Evolutionary conservation across 2,888 invertebrate genomes (phyloP).

Genomic region (Amiota minor): DNA sequence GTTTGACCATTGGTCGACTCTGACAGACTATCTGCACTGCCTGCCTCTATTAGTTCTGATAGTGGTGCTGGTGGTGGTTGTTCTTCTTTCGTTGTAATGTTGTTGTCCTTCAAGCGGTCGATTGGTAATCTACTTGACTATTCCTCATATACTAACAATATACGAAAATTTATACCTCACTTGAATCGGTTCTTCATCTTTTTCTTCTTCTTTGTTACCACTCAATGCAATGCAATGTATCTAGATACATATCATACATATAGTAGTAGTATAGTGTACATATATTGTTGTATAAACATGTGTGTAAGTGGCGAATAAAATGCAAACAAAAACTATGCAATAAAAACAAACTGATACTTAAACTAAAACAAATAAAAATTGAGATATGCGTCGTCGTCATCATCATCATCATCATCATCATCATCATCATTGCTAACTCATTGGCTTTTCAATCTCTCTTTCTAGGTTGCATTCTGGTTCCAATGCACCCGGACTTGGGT

Average conservation of each 20-base stretch:
- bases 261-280: neutral
- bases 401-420: neutral
- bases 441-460: neutral
- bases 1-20: neutral
- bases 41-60: neutral
- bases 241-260: too few species aligned
- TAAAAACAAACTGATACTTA: conserved; percentile 16
- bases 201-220: too few species aligned
- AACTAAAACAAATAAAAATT: conserved; percentile 24
- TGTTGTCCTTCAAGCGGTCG: conserved; percentile 30
- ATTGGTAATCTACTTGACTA: conserved; percentile 30
- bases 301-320: conserved; percentile 21
- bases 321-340: conserved; percentile 8
- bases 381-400: conserved; percentile 1
- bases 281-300: neutral
- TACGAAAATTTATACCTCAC: conserved; percentile 4
- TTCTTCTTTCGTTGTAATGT: conserved; percentile 11
- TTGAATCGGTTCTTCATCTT: too few species aligned
- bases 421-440: neutral
- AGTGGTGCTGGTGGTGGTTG: neutral
- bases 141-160: conserved; percentile 15
- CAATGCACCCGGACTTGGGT: too few species aligned
- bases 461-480: neutral
- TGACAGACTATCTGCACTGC: neutral
- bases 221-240: too few species aligned